Evolutionary conservation across 2,113 vertebrate genomes (phyloP).

Genomic region (Gymnorhina tibicen): DNA sequence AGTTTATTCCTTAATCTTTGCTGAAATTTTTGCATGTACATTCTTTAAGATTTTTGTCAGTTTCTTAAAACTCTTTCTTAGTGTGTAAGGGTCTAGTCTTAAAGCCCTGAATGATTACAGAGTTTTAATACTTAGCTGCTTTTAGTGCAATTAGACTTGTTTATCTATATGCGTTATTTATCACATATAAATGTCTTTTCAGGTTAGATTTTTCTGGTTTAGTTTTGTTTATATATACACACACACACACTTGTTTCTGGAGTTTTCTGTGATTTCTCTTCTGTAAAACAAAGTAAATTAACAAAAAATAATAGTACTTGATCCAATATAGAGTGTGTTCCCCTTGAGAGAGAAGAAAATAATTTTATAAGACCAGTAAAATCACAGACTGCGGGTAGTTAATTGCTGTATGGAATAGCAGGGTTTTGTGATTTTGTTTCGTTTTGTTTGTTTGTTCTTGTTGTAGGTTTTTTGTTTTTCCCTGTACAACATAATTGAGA

Average conservation of each 20-base stretch:
- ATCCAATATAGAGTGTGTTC: background rate
- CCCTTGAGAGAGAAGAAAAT: background rate
- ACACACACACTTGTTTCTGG: background rate
- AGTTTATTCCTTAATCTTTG: background rate
- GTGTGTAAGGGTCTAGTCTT: background rate
- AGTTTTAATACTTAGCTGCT: background rate
- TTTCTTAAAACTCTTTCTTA: background rate
- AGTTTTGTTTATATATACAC: background rate
- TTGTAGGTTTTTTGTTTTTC: background rate
- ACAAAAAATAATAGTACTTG: background rate
- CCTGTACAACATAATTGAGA: background rate
- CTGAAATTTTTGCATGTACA: background rate
- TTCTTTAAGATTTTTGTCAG: background rate
- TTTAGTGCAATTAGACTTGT: background rate
- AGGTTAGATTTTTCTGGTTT: background rate
- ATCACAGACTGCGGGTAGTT: background rate
- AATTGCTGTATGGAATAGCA: background rate
- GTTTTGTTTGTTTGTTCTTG: background rate
- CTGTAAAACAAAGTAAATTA: background rate
- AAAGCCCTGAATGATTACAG: background rate
- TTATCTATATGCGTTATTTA: background rate
- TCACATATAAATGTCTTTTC: background rate
- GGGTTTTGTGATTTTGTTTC: background rate
- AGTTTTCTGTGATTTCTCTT: background rate
- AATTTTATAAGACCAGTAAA: background rate